Base-by-base conservation (phyloP, 2,797 vertebrate species). In the Hemitrygon akajei region DNA sequence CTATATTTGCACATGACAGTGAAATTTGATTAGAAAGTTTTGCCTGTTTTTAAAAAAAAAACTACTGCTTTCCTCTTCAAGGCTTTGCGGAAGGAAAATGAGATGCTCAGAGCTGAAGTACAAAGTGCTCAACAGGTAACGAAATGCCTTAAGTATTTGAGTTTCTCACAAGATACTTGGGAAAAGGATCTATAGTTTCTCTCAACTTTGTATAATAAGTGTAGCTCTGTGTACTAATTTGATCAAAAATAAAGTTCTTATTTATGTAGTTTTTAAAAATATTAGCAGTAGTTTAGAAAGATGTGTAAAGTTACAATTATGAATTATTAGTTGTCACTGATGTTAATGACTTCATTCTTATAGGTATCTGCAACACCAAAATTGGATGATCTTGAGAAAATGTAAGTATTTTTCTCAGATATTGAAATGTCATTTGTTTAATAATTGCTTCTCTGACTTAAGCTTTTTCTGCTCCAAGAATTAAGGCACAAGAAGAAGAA, bases 331-430 rank as follows among this genome's bases (percentile, higher is more conserved):
- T 75, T 18, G 25, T 27, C 22, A 89, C 71, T 76, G 40, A 93
- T 20, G 96, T 96, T 25, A 27, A 25, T 22, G 7, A 7, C 25
- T 75, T 75, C 20, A 27, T 75, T 75, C 71, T 75, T 93, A 94
- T 96, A 97, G 96, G 95, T 94, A 9, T 95, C 95, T 94, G 94
- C 95, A 94, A 89, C 95, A 94, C 94, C 95, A 71, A 96, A 94
- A 87, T 79, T 94, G 94, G 95, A 96, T 94, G 95, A 97, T 76
- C 93, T 97, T 94, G 96, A 97, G 94, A 96, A 56, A 93, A 58
- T 96, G 97, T 97, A 96, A 97, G 97, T 97, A 95, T 87, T 93
- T 94, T 94, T 84, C 58, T 94, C 92, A 94, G 25, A 75, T 93
- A 5, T 93, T 93, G 3, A 76, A 76, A 1, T 34, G 7, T 47